Percentiles rank a stretch among this genome's conserved stretches.
Evolutionary conservation across 2,888 invertebrate species (phyloP).

Genomic region (Eupsilia transversa): DNA sequence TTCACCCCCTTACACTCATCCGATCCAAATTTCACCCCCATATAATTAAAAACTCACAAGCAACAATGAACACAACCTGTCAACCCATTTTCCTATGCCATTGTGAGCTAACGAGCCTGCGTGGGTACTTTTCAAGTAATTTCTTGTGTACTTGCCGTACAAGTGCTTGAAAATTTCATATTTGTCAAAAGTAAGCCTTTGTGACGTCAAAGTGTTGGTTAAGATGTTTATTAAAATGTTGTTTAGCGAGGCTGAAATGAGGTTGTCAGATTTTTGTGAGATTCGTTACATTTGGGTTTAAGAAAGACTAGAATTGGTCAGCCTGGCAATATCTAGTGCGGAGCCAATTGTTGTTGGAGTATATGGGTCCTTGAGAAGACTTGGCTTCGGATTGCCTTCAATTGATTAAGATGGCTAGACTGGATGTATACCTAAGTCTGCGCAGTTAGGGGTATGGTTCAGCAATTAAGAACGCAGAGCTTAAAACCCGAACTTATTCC

Average conservation of each 20-base stretch:
- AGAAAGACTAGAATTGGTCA: background rate
- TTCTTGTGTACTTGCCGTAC: slow-evolving; percentile 55
- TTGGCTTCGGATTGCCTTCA: no score
- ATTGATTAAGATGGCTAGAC: background rate
- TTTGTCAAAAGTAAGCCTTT: slow-evolving; percentile 50
- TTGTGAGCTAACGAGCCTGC: slow-evolving; percentile 50
- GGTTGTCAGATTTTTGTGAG: slow-evolving; percentile 15
- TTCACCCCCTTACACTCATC: background rate
- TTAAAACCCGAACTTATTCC: background rate
- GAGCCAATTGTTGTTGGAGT: background rate
- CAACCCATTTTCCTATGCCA: slow-evolving; percentile 44
- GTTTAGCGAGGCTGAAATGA: slow-evolving; percentile 6
- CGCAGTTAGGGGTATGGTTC: background rate
- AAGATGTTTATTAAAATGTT: slow-evolving; percentile 21
- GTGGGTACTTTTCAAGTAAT: slow-evolving; percentile 61
- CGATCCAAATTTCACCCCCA: slow-evolving; percentile 12
- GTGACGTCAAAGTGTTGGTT: slow-evolving; percentile 21
- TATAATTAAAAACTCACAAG: slow-evolving; percentile 47
- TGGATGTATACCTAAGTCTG: background rate
- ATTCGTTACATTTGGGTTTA: background rate
- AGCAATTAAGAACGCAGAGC: background rate
- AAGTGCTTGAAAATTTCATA: slow-evolving; percentile 49
- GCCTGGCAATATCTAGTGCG: background rate
- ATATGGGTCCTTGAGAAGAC: background rate
- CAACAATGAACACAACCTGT: slow-evolving; percentile 28